Base-by-base conservation (phyloP, 2,797 vertebrate species). In the Argyrosomus regius region DNA sequence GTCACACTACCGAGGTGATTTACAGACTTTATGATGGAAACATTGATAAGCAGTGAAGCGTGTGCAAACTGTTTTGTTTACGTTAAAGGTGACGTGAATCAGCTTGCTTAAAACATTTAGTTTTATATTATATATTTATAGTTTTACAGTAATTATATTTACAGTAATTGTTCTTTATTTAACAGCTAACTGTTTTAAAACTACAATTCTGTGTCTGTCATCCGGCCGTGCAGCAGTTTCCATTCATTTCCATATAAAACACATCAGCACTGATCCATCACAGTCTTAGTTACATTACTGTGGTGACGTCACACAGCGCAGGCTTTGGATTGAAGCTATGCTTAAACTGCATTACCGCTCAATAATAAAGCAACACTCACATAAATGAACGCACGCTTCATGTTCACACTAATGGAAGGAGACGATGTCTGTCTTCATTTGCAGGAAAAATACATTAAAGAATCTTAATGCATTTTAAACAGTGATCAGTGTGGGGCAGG, bases 371-470 rank as follows among this genome's bases (percentile, higher is more conserved):
- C 54, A 20, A 53, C 18, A 24, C 3, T 71, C 9, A 54, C 13
- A 46, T 70, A 26, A 61, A 78, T 77, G 13, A 35, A 74, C 68
- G 24, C 75, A 77, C 65, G 67, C 43, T 78, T 67, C 50, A 76
- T 68, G 39, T 50, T 49, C 48, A 14, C 3, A 2, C 49, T 74
- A 73, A 83, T 79, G 57, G 61, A 79, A 57, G 61, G 77, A 57
- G 58, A 31, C 50, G 76, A 56, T 56, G 59, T 59, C 61, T 72
- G 59, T 69, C 6, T 26, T 20, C 1, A 64, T 43, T n/a, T 77
- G 14, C 41, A 24, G 35, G 9, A 26, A 66, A 58, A 78, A 77
- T 49, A 43, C 62, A 70, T 61, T 73, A 56, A 70, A 54, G 12
- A 65, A 53, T 56, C 8, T 39, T 58, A 46, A 58, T 72, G 58